Base-by-base conservation (phyloP, 2,888 invertebrate species). In the Nemurella pictetii region DNA sequence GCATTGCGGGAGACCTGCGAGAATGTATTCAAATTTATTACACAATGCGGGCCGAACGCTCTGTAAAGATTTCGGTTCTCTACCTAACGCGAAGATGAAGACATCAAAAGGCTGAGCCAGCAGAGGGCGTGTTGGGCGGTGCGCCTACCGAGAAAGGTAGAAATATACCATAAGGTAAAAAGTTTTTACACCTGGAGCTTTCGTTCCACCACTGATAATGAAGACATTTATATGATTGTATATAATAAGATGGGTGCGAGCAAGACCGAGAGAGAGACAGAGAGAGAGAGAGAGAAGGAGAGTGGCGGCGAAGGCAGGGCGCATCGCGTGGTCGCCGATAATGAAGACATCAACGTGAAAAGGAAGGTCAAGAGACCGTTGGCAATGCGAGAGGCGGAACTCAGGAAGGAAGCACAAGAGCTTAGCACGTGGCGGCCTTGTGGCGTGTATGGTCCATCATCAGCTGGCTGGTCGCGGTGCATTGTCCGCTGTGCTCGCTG, bases 391-490 rank as follows among this genome's bases (percentile, higher is more conserved):
- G 87, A 85, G 85, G 29, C 78, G 30, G 29, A 30, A 28, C 55
- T 55, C 85, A 85, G 81, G 75, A 83, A 87, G 83, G 83, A 84
- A 85, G n/a, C n/a, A 85, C 83, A 80, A 86, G 84, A n/a, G 82
- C 75, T 82, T 86, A 84, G 84, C 77, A 85, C 78, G 84, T 83
- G 75, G 29, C 26, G 80, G 83, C 84, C 72, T 84, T 84, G 78
- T 80, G 30, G 80, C 83, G 86, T 87, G 87, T 85, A 78, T n/a
- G 83, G 83, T 83, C 36, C 83, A 72, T 83, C 83, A 73, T 83
- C 83, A 73, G 82, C 74, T 87, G 89, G 89, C 89, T 28, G n/a
- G 28, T n/a, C 28, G 78, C 28, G 78, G 78, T 78, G 78, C 78
- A 78, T 78, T 78, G 78, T 78, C 75, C 75, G 75, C 75, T 26